Evolutionary conservation across 1,140 invertebrate genomes (phyloP).

Genomic region (Nasonia vitripennis): DNA sequence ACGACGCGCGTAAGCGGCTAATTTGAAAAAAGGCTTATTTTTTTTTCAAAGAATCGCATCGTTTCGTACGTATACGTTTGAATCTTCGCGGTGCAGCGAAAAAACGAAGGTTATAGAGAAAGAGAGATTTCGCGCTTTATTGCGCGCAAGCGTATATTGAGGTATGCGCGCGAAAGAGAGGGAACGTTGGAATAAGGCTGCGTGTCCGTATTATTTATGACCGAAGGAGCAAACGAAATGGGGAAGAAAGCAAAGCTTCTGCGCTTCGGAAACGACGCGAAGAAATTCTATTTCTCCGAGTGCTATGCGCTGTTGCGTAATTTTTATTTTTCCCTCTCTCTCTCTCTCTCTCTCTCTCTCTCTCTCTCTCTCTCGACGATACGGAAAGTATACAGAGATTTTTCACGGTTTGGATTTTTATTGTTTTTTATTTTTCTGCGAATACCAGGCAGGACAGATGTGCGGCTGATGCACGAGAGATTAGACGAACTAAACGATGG

Average conservation of each 20-base stretch:
- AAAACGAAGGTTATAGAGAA: background rate
- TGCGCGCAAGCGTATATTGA: background rate
- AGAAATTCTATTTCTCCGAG: conserved; percentile 26
- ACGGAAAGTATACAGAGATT: no score
- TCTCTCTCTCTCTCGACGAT: background rate
- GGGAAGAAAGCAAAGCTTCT: conserved; percentile 14
- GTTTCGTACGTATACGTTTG: background rate
- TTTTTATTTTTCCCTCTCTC: background rate
- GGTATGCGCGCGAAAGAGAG: conserved; percentile 2
- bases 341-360: background rate
- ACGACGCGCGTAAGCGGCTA: background rate
- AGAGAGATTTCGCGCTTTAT: conserved; percentile 11
- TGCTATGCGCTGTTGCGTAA: background rate
- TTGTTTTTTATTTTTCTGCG: no score
- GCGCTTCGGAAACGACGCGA: background rate
- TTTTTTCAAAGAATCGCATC: no score
- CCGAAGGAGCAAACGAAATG: background rate
- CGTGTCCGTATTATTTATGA: conserved; percentile 24
- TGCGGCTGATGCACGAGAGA: background rate
- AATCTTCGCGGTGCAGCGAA: background rate
- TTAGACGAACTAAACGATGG: background rate
- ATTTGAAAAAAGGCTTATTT: background rate
- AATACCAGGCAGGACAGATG: background rate
- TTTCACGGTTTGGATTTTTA: background rate
- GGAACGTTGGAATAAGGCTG: background rate